phyloP scores from a whole-genome alignment of 2,113 vertebrate species.

The Bettongia penicillata region DNA sequence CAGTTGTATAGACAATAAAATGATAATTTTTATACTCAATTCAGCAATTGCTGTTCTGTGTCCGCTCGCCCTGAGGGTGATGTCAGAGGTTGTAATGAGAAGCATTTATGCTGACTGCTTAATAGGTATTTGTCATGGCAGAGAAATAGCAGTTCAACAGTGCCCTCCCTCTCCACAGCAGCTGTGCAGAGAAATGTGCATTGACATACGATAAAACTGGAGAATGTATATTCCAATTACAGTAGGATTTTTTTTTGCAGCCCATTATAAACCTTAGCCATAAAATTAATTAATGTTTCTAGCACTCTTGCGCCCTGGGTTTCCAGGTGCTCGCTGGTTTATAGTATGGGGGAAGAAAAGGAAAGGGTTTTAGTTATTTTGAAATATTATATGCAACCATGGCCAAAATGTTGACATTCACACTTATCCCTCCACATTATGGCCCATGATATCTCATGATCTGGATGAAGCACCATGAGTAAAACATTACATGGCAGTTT shows the following conservation, averaged over 20 bases:
- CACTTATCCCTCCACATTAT: rapidly evolving
- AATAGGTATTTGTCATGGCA: conserved; percentile 84
- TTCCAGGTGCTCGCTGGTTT: conserved; percentile 53
- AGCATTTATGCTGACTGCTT: conserved; percentile 82
- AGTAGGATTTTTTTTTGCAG: conserved; percentile 50
- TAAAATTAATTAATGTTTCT: conserved; percentile 57
- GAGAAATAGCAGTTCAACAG: conserved; percentile 76
- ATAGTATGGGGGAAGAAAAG: neutral
- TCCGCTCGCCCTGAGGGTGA: conserved; percentile 83
- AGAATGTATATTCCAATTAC: conserved; percentile 70
- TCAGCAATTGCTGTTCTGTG: conserved; percentile 82
- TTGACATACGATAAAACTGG: conserved; percentile 73
- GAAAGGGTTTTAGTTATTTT: neutral
- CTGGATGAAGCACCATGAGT: neutral
- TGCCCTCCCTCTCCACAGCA: conserved; percentile 70
- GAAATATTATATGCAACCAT: neutral
- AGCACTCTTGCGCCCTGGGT: neutral
- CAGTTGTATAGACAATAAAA: conserved; percentile 88
- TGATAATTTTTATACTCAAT: conserved; percentile 85
- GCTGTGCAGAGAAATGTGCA: conserved; percentile 76
- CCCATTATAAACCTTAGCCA: conserved; percentile 50
- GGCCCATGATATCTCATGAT: rapidly evolving
- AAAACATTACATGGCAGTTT: neutral
- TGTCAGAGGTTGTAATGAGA: conserved; percentile 83
- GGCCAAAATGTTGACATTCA: neutral